Base-by-base conservation (phyloP, 2,113 vertebrate genomes). In the Boulengeromyrus knoepffleri region DNA sequence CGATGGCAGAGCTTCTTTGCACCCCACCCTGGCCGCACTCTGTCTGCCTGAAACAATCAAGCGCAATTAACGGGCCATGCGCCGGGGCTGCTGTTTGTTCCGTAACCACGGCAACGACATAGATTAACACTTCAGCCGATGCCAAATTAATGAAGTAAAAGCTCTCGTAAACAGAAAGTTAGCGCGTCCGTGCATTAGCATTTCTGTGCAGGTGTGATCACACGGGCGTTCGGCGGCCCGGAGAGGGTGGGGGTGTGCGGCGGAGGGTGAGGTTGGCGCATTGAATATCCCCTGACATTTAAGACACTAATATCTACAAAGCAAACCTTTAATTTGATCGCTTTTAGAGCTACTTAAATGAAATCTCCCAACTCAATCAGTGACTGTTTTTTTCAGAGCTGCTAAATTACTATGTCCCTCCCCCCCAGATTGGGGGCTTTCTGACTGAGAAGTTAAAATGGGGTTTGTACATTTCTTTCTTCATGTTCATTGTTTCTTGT, bases 261-360 rank as follows among this genome's bases (percentile, higher is more conserved):
- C 27, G 5, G 49, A 31, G 77, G 58, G 87, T 17, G n/a, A 39
- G 77, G 77, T 46, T 9, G 91, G 91, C 52, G 91, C 46, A 88
- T 77, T 62, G 94, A 95, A 94, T 95, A 96, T 94, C 94, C 93
- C 3, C 94, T 96, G 96, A 96, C 95, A 97, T 96, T 96, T 96
- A 95, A 96, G 95, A 95, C 94, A 95, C 96, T 96, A 95, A 96
- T 96, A 95, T 96, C 95, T 94, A 94, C 93, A 96, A 97, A 95
- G 96, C 96, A 96, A 88, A 96, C 96, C 95, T 97, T 97, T 96
- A 96, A 96, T 96, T 96, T 97, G 95, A 96, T 95, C 96, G 95
- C 96, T 96, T 96, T 96, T 96, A 96, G 94, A 95, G 95, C 95
- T 94, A 95, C 95, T 96, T 96, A 96, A 96, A 96, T 96, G 95